These are phyloP conservation scores for Oryzaephilus surinamensis DNA, from an alignment of 1,140 invertebrate species.

Conservation along the genomic window DNA sequence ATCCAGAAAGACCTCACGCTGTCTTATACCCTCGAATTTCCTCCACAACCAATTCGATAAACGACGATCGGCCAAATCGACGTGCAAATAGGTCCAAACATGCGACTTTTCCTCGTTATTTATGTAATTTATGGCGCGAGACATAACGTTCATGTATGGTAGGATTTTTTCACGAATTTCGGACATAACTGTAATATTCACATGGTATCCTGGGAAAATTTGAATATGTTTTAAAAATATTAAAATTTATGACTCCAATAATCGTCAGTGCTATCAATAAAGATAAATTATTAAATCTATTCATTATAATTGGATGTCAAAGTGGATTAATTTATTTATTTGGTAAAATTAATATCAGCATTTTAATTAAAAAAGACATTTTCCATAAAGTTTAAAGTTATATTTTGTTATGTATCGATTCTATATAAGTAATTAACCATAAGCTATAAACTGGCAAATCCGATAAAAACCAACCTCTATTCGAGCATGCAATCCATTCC, in stretches of 20 bases:
- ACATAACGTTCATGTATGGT: constrained; percentile 85
- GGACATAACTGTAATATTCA: constrained; percentile 82
- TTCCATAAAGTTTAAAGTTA: too few species aligned
- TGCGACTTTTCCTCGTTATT: constrained; percentile 62
- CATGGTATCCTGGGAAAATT: constrained; percentile 94
- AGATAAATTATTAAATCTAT: too few species aligned
- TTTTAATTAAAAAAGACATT: too few species aligned
- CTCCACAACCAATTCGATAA: constrained; percentile 85
- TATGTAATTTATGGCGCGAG: constrained; percentile 72
- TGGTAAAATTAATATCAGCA: too few species aligned
- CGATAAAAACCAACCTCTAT: constrained; percentile 60
- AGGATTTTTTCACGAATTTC: constrained; percentile 92
- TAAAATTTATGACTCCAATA: too few species aligned
- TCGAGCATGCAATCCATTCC: constrained; percentile 95
- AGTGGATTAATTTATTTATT: too few species aligned
- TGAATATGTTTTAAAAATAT: too few species aligned
- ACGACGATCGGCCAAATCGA: constrained; percentile 78
- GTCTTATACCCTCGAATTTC: constrained; percentile 62
- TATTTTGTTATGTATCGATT: too few species aligned
- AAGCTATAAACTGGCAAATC: too few species aligned
- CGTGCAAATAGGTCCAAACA: constrained; percentile 88
- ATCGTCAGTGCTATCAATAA: too few species aligned
- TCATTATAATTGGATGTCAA: too few species aligned
- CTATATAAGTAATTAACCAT: too few species aligned
- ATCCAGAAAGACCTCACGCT: constrained; percentile 57